These are phyloP conservation scores for Grapholita molesta DNA, from an alignment of 1,140 invertebrate species.

Conservation along the genomic window DNA sequence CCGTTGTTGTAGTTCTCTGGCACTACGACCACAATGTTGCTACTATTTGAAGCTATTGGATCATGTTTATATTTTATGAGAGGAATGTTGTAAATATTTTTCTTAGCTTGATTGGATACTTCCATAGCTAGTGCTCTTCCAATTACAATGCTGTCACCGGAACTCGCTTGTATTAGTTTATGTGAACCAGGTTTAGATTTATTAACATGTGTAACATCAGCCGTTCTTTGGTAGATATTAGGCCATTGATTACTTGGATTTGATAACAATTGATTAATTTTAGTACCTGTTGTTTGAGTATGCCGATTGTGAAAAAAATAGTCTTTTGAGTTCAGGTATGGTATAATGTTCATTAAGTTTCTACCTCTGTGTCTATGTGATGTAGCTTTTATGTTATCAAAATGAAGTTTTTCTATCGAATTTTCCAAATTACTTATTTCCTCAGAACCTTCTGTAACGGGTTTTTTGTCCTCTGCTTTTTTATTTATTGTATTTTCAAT, in stretches of 20 bases:
- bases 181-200: slow-evolving; percentile 50
- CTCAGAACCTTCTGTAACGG: slow-evolving; percentile 19
- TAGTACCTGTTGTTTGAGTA: slow-evolving; percentile 24
- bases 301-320: slow-evolving; percentile 38
- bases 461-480: slow-evolving; percentile 28
- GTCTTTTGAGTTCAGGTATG: slow-evolving; percentile 59
- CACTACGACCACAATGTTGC: neutral
- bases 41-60: neutral
- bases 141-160: slow-evolving; percentile 34
- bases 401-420: neutral
- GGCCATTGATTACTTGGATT: slow-evolving; percentile 58
- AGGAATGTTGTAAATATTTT: slow-evolving; percentile 38
- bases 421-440: slow-evolving; percentile 8
- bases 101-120: slow-evolving; percentile 50
- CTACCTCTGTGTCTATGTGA: slow-evolving; percentile 23
- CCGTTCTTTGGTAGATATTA: slow-evolving; percentile 31
- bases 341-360: slow-evolving; percentile 46
- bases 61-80: slow-evolving; percentile 59
- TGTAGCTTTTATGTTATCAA: neutral
- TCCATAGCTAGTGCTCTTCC: slow-evolving; percentile 41
- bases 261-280: slow-evolving; percentile 39
- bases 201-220: slow-evolving; percentile 34
- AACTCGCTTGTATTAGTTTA: slow-evolving; percentile 34
- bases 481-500: slow-evolving; percentile 43
- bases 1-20: neutral